Base-by-base conservation (phyloP, 1,140 invertebrate species). In the Eumeta japonica region DNA sequence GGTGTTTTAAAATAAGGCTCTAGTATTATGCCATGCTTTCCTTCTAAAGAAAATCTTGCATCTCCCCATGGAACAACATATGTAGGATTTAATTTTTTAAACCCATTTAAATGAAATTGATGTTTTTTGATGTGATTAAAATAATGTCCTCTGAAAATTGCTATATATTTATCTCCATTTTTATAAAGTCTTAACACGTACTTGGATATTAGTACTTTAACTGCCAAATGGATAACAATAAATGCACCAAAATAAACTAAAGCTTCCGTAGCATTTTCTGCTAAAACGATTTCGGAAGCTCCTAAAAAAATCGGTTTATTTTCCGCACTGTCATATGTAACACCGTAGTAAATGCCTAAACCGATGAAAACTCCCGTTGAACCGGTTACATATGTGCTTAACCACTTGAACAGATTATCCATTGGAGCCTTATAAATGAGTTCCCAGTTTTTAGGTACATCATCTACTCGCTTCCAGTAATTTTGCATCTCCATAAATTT, bases 341-440 rank as follows among this genome's bases (percentile, higher is more conserved):
- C 42, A 28, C 43, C 48, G 49, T 65, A 74, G 45, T 71, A 74
- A 14, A 62, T 3, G 30, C 44, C 39, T 19, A 41, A 29, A 16
- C 32, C 37, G 14, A 48, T 43, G 11, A 65, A 32, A 11, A 52
- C 48, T 29, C 41, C 41, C 11, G 63, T 64, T 15, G 68, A 60
- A 32, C 61, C 35, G 9, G 64, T 67, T 33, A 74, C 36, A 44
- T 62, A 74, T 19, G 53, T 37, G 2, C 60, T 45, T 3, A 49
- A n/a, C 42, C 39, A 62, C 10, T 71, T 65, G 7, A 74, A 42
- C 14, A 36, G 11, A 1, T 50, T 55, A 3, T 56, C 58, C 68
- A 73, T 65, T 5, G 68, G 68, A 3, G 61, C 66, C 52, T 71
- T 73, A 24, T 73, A 73, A 41, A 73, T 67, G 28, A 73, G 49